Evolutionary conservation across 1,140 invertebrate species (phyloP), one percentile per base, ranked within the genome.

Genomic region (Phenacoccus solenopsis): DNA sequence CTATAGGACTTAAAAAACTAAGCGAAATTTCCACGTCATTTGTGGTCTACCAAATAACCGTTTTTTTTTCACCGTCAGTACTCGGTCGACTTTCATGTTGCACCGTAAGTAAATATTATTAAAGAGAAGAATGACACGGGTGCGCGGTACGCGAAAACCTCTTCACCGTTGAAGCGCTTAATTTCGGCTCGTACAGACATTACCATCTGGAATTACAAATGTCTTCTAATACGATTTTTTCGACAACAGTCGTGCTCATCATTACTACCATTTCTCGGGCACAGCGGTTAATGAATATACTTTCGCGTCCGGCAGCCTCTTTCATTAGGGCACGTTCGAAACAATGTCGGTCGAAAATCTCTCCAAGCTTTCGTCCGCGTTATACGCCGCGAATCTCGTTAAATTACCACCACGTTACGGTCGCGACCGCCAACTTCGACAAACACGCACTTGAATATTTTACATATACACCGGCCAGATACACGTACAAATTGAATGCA

Each of bases 401-500:
- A 49, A 49, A 49, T n/a, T 49, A 5, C 12, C 16, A 16, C 5
- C 3, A 9, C 16, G 38, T 16, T 16, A 49, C 20, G 12, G 30
- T 13, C 30, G 30, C 30, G 38, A 49, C 38, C 38, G 13, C 20
- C 20, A 16, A 16, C 16, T 49, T 49, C 20, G 38, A 49, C 20
- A 49, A 49, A 49, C 38, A 49, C 38, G 38, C 38, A n/a, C n/a
- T 49, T 49, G 38, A 49, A 49, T 49, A 49, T 49, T 49, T 49
- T 49, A 49, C 38, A 3, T 16, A 2, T n/a, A n/a, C 16, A 49
- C 2, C 38, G 38, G n/a, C n/a, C n/a, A n/a, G n/a, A n/a, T n/a
- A n/a, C n/a, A 2, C 38, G 38, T 49, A 49, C 38, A 49, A 49
- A 49, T 49, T 49, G 38, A 49, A 49, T 49, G 13, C 38, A 49